These are phyloP conservation scores for Trichonephila clavipes DNA, from an alignment of 1,140 invertebrate species.

Conservation along the genomic window DNA sequence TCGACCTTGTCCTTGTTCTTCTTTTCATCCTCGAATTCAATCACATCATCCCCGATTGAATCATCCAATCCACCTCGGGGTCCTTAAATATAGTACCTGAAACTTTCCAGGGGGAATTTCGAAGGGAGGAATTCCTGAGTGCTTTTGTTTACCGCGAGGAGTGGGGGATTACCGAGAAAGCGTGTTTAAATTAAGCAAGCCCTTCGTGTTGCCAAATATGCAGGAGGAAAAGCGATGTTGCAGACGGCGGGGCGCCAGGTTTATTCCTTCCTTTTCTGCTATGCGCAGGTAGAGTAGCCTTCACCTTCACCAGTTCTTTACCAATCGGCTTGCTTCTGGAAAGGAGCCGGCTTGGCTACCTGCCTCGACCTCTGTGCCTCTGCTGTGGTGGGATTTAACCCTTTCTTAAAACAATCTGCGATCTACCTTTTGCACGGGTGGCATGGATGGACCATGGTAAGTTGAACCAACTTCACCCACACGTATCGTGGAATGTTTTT, in stretches of 20 bases:
- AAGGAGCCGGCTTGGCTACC: constrained; percentile 36
- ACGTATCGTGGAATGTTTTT: too few relatives aligned
- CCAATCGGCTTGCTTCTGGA: constrained; percentile 28
- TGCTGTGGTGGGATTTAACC: neutral
- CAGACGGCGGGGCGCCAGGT: constrained; percentile 68
- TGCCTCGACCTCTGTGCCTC: constrained; percentile 41
- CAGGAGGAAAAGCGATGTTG: neutral
- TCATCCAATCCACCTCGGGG: neutral
- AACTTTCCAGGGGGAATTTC: neutral
- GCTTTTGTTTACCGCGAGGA: constrained; percentile 30
- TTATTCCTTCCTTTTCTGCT: constrained; percentile 4
- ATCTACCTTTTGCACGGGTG: neutral
- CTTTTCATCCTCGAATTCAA: neutral
- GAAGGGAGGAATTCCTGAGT: neutral
- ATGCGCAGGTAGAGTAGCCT: constrained; percentile 63
- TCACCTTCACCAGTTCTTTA: constrained; percentile 58
- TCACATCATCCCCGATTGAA: neutral
- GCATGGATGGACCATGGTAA: constrained; percentile 25
- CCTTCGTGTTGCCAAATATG: constrained; percentile 30
- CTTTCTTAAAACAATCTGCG: neutral
- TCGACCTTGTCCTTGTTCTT: neutral
- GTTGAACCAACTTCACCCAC: neutral
- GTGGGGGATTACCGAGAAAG: constrained; percentile 31
- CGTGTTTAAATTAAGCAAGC: constrained; percentile 60
- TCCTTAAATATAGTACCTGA: neutral